Base-by-base conservation (phyloP, 2,113 vertebrate genomes). In the Mugil cephalus region DNA sequence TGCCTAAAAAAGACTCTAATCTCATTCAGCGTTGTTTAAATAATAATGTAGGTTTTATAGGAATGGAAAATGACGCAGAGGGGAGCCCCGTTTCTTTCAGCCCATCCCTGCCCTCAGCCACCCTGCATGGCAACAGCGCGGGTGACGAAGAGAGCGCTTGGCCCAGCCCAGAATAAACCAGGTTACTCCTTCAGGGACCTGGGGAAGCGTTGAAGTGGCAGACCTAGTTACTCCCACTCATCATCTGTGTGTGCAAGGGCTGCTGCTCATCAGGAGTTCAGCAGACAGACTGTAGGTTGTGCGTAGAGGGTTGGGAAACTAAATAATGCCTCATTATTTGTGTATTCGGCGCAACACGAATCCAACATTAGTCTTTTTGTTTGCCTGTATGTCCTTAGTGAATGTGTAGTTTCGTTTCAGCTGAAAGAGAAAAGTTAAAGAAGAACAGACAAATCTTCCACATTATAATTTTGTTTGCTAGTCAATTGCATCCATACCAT, bases 121-220 rank as follows among this genome's bases (percentile, higher is more conserved):
- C 35, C 71, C 69, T 47, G 86, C 90, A 85, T 85, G 80, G 87
- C 85, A 91, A 87, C 87, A 89, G 83, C 24, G 8, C 0, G 76
- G 72, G 74, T 70, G 75, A 85, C 46, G 79, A 74, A 10, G 65
- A 78, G 66, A 67, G 51, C 3, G 42, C 51, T 60, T 74, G 86
- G 72, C 71, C 80, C 66, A 55, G 80, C 86, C 80, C 64, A 83
- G 78, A 86, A 88, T 87, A 91, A 91, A 90, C 82, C 90, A 91
- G 90, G 90, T 91, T 91, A 88, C 69, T 79, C 59, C 88, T 88
- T 86, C 62, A 48, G 89, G 90, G 87, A 93, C 66, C 53, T 14
- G 64, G 42, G 55, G 76, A 72, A 67, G 78, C 78, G 75, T 72
- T 43, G 77, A 87, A 77, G 86, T 83, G 89, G 77, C 78, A 88